Base-by-base conservation (phyloP, 1,140 invertebrate genomes). In the Ylistrum balloti region DNA sequence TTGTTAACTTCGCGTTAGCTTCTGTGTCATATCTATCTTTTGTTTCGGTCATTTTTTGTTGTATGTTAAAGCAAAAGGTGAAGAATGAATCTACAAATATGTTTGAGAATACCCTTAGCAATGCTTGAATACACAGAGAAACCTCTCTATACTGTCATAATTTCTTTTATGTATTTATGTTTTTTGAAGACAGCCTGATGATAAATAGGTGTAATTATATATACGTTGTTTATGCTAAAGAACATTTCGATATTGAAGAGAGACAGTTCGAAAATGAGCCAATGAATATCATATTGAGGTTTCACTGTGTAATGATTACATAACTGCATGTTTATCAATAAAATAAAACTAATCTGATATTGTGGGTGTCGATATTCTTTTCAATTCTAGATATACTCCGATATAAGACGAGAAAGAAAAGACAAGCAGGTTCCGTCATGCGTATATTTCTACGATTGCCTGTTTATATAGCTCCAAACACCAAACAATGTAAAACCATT, bases 401-500 rank as follows among this genome's bases (percentile, higher is more conserved):
- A 9, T 74, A 5, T 74, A 74, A 74, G 56, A n/a, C 56, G 22
- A 74, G 56, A 74, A 74, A 5, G 22, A 28, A 74, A 74, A 22
- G 56, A 11, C 56, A 74, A n/a, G 22, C 56, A 28, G n/a, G 56
- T 74, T 74, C 56, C 56, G 22, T 5, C 56, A 74, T 28, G 22
- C 56, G 56, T 74, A 5, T 74, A 74, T 74, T 74, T 74, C 56
- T n/a, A 74, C n/a, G 56, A 28, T 74, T 74, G 17, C 56, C 56
- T 74, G 56, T 74, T 28, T 74, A 28, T 28, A 74, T 74, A 74
- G 56, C 56, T n/a, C 56, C 56, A 9, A 74, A 74, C 56, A 74
- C 56, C 56, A 74, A 74, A 74, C 56, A 74, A 74, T 74, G 56
- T 74, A 74, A 74, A 74, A n/a, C 17, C 56, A 28, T 74, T 74